These are phyloP conservation scores for Rhinoderma darwinii DNA, from an alignment of 2,113 vertebrate genomes.

Conservation along the genomic window DNA sequence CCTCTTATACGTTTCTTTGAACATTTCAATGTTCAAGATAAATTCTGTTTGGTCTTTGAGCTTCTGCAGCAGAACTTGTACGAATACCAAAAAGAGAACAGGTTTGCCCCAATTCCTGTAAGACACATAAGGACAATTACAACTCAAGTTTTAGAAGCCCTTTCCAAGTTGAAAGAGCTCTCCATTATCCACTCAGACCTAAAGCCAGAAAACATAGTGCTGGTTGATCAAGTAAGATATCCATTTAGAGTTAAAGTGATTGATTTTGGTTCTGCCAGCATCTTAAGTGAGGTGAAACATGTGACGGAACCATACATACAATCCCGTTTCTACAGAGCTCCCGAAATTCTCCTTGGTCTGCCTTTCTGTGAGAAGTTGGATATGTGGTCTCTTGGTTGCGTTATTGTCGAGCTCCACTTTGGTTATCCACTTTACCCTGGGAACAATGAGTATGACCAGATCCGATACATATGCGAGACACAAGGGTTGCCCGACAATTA, in stretches of 20 bases:
- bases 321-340: conserved; percentile 77
- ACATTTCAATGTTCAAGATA: conserved; percentile 66
- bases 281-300: conserved; percentile 69
- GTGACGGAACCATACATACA: conserved; percentile 78
- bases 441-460: conserved; percentile 72
- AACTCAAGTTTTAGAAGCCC: conserved; percentile 70
- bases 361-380: conserved; percentile 80
- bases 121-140: conserved; percentile 75
- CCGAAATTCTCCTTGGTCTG: conserved; percentile 77
- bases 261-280: conserved; percentile 76
- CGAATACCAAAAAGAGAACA: conserved; percentile 75
- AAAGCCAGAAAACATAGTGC: conserved; percentile 81
- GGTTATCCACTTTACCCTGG: conserved; percentile 79
- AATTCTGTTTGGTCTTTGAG: conserved; percentile 78
- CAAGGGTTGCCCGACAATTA: conserved; percentile 70
- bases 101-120: conserved; percentile 69
- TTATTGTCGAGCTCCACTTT: conserved; percentile 76
- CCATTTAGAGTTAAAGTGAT: conserved; percentile 79
- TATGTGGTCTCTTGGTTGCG: conserved; percentile 77
- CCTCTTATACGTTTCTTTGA: conserved; percentile 74
- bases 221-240: conserved; percentile 72
- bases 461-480: conserved; percentile 77
- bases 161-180: conserved; percentile 75
- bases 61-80: conserved; percentile 78
- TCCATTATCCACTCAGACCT: conserved; percentile 78